Base-by-base conservation (phyloP, 2,113 vertebrate species). In the Gnathonemus echidnorhynchus region DNA sequence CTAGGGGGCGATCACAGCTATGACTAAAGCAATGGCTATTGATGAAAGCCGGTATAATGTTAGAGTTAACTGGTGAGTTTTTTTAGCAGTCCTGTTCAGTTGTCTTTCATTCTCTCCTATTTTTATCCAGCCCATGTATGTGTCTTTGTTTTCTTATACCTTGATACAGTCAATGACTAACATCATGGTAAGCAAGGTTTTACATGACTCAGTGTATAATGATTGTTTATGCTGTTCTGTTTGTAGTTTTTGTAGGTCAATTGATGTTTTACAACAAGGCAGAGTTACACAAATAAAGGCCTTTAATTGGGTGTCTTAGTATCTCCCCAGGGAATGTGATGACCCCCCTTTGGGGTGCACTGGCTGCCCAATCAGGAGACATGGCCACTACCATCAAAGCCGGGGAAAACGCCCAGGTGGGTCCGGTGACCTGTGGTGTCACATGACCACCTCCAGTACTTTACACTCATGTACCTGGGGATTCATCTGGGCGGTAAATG, bases 11-110 rank as follows among this genome's bases (percentile, higher is more conserved):
- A 95, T 97, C 0, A 93, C 94, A 1, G 95, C 97, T 80, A 96
- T 97, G 96, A 97, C 96, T 7, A 97, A 97, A 94, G 97, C 97
- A 0, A 95, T 97, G 96, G 97, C 97, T 89, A 93, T 97, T 80
- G 97, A 97, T 89, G 97, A 97, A 93, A 97, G 97, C 90, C 93
- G 90, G 5, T 90, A 96, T 85, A 94, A 94, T 0, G 96, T 97
- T 53, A 91, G 97, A 74, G 96, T 97, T 1, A 97, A 97, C 94
- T 96, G 97, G 97, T 97, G 93, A 96, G 95, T 24, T 0, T 15
- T 53, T 39, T 87, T 39, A 53, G 8, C 62, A 45, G 48, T 17
- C 49, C 19, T 77, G 5, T 45, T 48, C 58, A 3, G 24, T 5
- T n/a, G 49, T 70, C 52, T 48, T 83, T 35, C 62, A 13, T 50